Percentiles rank a stretch among this genome's conserved stretches.
Conservation (phyloP, 2,797 vertebrate species). For the Anguilla pacifica region DNA sequence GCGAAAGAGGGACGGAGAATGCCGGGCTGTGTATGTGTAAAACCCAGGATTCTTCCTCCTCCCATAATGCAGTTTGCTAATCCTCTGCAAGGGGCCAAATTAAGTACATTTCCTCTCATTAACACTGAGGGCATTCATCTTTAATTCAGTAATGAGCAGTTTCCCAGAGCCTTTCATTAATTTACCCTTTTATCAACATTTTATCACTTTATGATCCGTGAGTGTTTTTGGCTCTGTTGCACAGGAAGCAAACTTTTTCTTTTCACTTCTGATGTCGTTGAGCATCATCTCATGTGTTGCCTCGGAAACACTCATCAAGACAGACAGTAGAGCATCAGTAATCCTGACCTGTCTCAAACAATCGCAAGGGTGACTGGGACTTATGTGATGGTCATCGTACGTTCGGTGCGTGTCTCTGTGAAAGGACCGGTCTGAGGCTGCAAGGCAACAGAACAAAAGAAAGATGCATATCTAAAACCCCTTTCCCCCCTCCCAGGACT, state of each 20-base stretch:
- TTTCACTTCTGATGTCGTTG: slow-evolving; percentile 34
- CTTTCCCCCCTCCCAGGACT: neutral
- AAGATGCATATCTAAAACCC: slow-evolving; percentile 34
- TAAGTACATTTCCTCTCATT: neutral
- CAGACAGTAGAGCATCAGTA: neutral
- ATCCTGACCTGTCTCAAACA: neutral
- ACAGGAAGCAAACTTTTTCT: slow-evolving; percentile 20
- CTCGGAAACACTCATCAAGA: slow-evolving; percentile 15
- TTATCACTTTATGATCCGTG: neutral
- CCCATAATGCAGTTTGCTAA: neutral
- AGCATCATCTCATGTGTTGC: slow-evolving; percentile 10
- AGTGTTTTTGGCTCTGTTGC: neutral
- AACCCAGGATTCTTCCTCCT: neutral
- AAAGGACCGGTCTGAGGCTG: neutral
- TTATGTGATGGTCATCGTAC: neutral
- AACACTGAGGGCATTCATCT: neutral
- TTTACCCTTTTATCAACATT: neutral
- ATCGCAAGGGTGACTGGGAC: neutral
- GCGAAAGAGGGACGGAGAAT: neutral
- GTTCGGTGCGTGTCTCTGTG: neutral
- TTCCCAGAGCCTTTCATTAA: neutral
- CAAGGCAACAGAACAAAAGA: slow-evolving; percentile 30
- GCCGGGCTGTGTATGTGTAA: neutral
- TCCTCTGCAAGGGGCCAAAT: neutral
- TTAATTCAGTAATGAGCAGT: neutral